A percentile compares a stretch with the other conserved stretches of the same genome.
phyloP scores from a whole-genome alignment of 2,888 invertebrate species.

The Perizoma flavofasciatum region DNA sequence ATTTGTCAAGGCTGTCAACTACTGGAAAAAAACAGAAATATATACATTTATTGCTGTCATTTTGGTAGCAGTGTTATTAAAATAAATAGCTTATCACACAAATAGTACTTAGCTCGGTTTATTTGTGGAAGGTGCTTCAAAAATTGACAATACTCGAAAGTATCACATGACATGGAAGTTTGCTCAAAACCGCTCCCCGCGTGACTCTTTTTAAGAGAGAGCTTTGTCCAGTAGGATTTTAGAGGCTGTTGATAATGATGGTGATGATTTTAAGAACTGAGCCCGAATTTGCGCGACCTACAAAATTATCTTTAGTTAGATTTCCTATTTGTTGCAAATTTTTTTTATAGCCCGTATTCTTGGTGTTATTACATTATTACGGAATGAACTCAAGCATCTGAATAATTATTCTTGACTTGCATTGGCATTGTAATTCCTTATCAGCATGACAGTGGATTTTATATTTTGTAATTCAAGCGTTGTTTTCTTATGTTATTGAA shows the following conservation, averaged over 20 bases:
- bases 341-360: no score
- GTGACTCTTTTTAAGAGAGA: background rate
- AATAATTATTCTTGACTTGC: conserved; percentile 35
- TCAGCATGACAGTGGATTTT: conserved; percentile 65
- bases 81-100: conserved; percentile 42
- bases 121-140: conserved; percentile 22
- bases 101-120: conserved; percentile 27
- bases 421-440: conserved; percentile 41
- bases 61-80: conserved; percentile 41
- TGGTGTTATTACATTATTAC: no score
- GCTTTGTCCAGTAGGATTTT: background rate
- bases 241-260: no score
- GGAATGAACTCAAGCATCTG: conserved; percentile 11
- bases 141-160: background rate
- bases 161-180: background rate
- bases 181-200: no score
- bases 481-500: conserved; percentile 77
- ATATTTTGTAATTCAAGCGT: conserved; percentile 66
- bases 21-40: conserved; percentile 45
- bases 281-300: no score
- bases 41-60: conserved; percentile 46
- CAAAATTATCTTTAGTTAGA: no score
- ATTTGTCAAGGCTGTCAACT: conserved; percentile 45
- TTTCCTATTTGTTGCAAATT: no score
- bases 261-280: no score